phyloP scores from a whole-genome alignment of 2,888 invertebrate species.

The Leptopilina syphax region DNA sequence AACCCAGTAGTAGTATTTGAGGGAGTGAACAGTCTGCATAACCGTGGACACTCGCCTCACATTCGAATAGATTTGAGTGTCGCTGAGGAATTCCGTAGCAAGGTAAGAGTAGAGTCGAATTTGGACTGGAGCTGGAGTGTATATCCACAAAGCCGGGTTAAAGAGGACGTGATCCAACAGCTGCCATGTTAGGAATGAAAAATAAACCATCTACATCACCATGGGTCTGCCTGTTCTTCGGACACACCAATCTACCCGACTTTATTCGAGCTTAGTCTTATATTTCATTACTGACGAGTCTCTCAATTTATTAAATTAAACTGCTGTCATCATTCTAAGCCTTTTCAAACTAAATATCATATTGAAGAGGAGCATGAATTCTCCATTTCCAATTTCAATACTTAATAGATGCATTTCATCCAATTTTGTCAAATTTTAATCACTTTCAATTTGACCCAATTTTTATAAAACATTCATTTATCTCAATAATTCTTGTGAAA shows the following conservation, averaged over 20 bases:
- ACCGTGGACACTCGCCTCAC: conserved; percentile 98
- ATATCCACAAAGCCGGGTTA: conserved; percentile 99
- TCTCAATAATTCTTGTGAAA: no score
- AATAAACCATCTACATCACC: conserved; percentile 91
- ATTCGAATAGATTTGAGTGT: conserved; percentile 98
- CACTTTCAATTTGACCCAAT: no score
- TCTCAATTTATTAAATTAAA: no score
- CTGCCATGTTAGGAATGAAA: conserved; percentile 95
- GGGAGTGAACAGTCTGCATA: conserved; percentile 97
- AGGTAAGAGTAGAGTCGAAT: conserved; percentile 97
- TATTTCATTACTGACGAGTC: background rate
- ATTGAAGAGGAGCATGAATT: no score
- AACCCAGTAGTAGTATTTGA: conserved; percentile 99
- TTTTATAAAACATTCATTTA: no score
- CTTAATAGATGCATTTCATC: no score
- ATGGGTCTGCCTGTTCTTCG: conserved; percentile 76
- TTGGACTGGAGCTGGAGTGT: conserved; percentile 97
- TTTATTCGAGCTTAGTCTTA: conserved; percentile 58
- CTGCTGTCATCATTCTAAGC: no score
- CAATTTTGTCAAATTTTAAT: no score
- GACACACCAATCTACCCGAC: conserved; percentile 75
- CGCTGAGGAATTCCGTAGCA: conserved; percentile 98
- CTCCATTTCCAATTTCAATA: no score
- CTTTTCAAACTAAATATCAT: no score
- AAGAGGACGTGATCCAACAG: conserved; percentile 99